Conservation (phyloP, 2,888 invertebrate species). For the Lycia hirtaria region DNA sequence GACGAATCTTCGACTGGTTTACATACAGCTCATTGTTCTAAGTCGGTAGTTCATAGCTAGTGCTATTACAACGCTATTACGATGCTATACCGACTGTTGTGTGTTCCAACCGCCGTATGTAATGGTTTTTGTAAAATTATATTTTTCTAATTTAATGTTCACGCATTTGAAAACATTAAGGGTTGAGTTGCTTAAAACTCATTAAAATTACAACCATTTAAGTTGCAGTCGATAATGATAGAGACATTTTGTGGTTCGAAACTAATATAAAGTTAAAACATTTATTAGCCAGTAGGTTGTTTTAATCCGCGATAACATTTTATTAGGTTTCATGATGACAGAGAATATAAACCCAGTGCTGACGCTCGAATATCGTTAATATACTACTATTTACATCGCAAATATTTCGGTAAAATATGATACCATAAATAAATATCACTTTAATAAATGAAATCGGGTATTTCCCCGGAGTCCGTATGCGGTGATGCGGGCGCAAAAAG, state of each 20-base stretch:
- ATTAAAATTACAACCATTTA: neutral
- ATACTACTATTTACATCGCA: constrained; percentile 7
- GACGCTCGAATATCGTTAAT: neutral
- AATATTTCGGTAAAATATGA: constrained; percentile 34
- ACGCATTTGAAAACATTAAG: neutral
- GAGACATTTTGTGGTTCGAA: neutral
- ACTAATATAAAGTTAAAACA: neutral
- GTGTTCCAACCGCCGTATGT: no score
- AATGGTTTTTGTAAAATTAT: no score
- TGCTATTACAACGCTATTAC: no score
- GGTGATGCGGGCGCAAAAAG: constrained; percentile 34
- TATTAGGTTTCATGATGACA: neutral
- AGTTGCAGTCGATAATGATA: neutral
- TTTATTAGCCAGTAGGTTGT: neutral
- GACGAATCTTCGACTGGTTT: no score
- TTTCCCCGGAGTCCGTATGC: constrained; percentile 36
- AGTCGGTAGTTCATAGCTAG: no score
- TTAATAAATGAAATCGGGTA: constrained; percentile 34
- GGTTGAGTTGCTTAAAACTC: neutral
- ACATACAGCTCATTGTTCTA: no score
- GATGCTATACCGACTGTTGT: no score
- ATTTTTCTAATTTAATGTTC: no score
- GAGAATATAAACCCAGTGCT: neutral
- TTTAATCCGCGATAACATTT: neutral
- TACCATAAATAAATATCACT: constrained; percentile 26